Evolutionary conservation across 2,888 invertebrate genomes (phyloP), one percentile per base, ranked within the genome.

Genomic region (Automeris io): DNA sequence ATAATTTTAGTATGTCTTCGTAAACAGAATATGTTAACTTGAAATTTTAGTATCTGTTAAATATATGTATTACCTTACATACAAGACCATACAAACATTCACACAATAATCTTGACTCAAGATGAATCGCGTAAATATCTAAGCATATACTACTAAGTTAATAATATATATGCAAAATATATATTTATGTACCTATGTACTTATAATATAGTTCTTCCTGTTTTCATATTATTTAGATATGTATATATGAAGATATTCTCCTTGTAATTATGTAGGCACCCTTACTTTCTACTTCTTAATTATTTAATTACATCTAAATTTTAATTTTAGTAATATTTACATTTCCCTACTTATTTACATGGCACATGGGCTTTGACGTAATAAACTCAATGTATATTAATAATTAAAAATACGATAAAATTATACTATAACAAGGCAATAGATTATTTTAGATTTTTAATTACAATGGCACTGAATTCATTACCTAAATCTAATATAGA

Each of bases 281-380:
- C 29, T 16, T 16, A 16, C n/a, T 8, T 16, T 8, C 8, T 16
- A 29, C 16, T 29, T 7, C 13, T 26, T 12, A n/a, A 25, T 25
- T 11, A 25, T 25, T 25, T 25, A 25, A 13, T 26, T 1, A 18
- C 7, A 22, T 18, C 16, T 11, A 34, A 35, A 18, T 31, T 13
- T 18, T 44, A 19, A 31, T 35, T 45, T 35, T 45, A 46, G 49
- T 51, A 47, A 47, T 49, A 54, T 42, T 33, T 56, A 61, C 56
- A 51, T 56, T 53, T 37, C 44, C 51, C 53, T 61, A 67, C 59
- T 70, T 75, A 76, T 75, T 64, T 76, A 80, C 77, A 83, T 83
- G 83, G 83, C 83, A 83, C 82, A 63, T 69, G 54, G 69, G 69
- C 63, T 74, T 78, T 72, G 62, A 61, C 46, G 42, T 49, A 54